phyloP scores from a whole-genome alignment of 2,113 vertebrate genomes.

The Pithys albifrons region DNA sequence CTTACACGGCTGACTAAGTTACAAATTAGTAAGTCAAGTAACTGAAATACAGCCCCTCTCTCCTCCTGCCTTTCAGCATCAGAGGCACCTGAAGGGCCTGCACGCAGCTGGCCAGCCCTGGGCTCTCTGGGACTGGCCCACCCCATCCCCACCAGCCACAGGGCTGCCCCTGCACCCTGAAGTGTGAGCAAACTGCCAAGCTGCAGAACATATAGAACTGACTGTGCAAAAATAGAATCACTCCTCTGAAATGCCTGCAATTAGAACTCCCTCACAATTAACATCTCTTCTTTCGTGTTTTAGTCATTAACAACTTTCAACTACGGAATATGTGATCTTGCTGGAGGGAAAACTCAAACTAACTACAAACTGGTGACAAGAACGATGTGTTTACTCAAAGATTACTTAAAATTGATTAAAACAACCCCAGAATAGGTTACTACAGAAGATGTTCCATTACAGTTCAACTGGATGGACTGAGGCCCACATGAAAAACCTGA shows the following conservation, averaged over 20 bases:
- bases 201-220: background rate
- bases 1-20: background rate
- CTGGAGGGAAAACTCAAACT: background rate
- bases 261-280: background rate
- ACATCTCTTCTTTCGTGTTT: background rate
- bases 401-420: background rate
- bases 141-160: background rate
- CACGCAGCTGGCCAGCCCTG: background rate
- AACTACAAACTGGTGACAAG: background rate
- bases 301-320: background rate
- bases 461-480: background rate
- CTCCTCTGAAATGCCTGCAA: background rate
- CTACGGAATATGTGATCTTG: background rate
- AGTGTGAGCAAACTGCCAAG: background rate
- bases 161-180: background rate
- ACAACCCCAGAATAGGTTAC: background rate
- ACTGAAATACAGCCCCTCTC: background rate
- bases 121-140: background rate
- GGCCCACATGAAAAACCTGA: background rate
- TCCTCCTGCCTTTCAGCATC: background rate
- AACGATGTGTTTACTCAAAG: background rate
- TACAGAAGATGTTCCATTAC: background rate
- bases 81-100: background rate
- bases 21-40: conserved; percentile 2
- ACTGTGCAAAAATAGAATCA: background rate